Percentiles rank a stretch among this genome's conserved stretches.
Conservation (phyloP, 2,113 vertebrate species). For the Ophthalmolycus amberensis region DNA sequence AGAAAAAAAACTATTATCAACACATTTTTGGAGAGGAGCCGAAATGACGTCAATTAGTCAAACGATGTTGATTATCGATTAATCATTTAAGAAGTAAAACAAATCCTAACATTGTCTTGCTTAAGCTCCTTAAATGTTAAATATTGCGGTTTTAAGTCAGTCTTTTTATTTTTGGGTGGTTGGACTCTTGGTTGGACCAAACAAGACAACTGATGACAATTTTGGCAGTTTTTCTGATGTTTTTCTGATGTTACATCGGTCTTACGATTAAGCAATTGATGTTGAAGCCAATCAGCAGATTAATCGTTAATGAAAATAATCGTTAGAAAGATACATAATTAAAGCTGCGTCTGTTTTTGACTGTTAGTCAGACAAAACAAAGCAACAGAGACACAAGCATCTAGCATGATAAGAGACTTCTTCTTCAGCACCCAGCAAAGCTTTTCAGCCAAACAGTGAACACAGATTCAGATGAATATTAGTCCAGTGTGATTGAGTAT, state of each 20-base stretch:
- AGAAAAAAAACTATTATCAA: not conserved
- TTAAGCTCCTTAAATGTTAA: not conserved
- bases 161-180: not conserved
- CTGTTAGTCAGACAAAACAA: not conserved
- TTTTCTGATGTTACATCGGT: not conserved
- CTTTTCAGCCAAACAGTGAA: not conserved
- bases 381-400: not conserved
- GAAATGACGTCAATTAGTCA: not conserved
- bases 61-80: not conserved
- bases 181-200: not conserved
- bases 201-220: not conserved
- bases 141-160: not conserved
- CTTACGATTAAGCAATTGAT: not conserved
- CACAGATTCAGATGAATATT: conserved; percentile 1
- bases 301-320: not conserved
- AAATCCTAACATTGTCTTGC: not conserved
- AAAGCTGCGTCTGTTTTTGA: not conserved
- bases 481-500: not conserved
- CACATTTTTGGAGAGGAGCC: not conserved
- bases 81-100: not conserved
- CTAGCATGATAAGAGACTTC: not conserved
- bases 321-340: not conserved
- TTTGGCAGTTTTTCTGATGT: not conserved
- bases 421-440: not conserved
- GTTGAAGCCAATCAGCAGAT: not conserved